Percentiles rank a stretch among this genome's conserved stretches.
Evolutionary conservation across 2,797 vertebrate species (phyloP).

Genomic region (Huso huso): DNA sequence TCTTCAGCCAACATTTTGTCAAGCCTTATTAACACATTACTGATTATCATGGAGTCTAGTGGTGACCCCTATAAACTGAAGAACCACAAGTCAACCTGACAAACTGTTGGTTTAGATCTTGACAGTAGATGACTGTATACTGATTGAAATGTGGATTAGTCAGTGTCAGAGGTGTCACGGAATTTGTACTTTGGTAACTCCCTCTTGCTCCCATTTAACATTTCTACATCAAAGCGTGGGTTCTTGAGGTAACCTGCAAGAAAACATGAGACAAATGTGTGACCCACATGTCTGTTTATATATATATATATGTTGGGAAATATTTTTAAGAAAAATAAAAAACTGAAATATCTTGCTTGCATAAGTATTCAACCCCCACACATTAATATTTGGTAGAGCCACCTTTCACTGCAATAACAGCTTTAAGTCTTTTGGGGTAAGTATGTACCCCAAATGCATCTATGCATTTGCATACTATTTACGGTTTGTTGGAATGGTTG

Average conservation of each 20-base stretch:
- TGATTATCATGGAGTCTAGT: not conserved
- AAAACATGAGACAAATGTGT: slow-evolving; percentile 6
- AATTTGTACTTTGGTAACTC: slow-evolving; percentile 11
- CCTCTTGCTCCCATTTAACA: not conserved
- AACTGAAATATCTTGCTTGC: no score
- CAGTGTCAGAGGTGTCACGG: slow-evolving; percentile 18
- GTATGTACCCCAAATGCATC: no score
- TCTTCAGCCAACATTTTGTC: slow-evolving; percentile 3
- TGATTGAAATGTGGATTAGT: slow-evolving; percentile 19
- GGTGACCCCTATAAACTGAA: slow-evolving; percentile 3
- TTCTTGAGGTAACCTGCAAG: not conserved
- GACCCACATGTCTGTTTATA: not conserved
- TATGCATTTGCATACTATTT: no score
- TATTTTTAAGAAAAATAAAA: no score
- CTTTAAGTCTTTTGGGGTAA: no score
- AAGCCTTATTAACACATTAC: not conserved
- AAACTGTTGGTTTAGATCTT: slow-evolving; percentile 5
- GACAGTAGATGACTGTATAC: slow-evolving; percentile 11
- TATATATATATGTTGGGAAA: no score
- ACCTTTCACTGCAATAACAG: no score
- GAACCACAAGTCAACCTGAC: not conserved
- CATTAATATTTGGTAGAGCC: no score
- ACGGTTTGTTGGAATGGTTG: no score
- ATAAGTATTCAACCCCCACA: no score
- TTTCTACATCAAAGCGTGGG: slow-evolving; percentile 11